Percentiles rank a stretch among this genome's conserved stretches.
phyloP scores from a whole-genome alignment of 2,888 invertebrate species.

The Polydrusus tereticollis region DNA sequence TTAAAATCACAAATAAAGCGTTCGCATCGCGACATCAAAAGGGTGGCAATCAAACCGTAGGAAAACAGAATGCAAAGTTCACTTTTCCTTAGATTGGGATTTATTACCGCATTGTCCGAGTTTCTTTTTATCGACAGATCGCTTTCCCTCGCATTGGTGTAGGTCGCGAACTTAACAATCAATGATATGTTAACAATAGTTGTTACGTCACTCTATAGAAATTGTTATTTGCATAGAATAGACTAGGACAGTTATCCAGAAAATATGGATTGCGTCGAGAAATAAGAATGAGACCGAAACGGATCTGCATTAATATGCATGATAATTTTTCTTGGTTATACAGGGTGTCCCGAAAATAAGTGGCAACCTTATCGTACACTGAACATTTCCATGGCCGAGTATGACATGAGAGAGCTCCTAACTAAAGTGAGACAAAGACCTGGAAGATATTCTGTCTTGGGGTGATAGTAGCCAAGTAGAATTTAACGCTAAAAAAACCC shows the following conservation, averaged over 20 bases:
- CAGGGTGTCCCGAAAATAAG: too few relatives aligned
- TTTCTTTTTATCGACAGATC: slow-evolving; percentile 51
- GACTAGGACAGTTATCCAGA: slow-evolving; percentile 18
- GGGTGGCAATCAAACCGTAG: slow-evolving; percentile 29
- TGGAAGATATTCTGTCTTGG: too few relatives aligned
- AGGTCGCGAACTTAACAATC: slow-evolving; percentile 67
- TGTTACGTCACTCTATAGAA: slow-evolving; percentile 65
- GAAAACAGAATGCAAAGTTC: slow-evolving; percentile 38
- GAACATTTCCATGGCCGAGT: too few relatives aligned
- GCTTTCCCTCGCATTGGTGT: slow-evolving; percentile 67
- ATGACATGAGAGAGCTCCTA: too few relatives aligned
- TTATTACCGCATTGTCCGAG: slow-evolving; percentile 46
- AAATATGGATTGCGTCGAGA: background rate
- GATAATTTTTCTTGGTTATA: too few relatives aligned
- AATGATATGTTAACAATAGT: slow-evolving; percentile 67
- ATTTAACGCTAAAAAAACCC: too few relatives aligned
- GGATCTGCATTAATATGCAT: too few relatives aligned
- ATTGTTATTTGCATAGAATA: slow-evolving; percentile 66
- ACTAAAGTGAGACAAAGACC: too few relatives aligned
- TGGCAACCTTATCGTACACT: too few relatives aligned
- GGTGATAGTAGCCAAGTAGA: too few relatives aligned
- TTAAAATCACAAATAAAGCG: slow-evolving; percentile 19
- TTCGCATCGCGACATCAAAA: slow-evolving; percentile 18
- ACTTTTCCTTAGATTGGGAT: slow-evolving; percentile 46
- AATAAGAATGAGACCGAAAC: background rate